phyloP scores from a whole-genome alignment of 2,888 invertebrate genomes.

The Chesias legatella region DNA sequence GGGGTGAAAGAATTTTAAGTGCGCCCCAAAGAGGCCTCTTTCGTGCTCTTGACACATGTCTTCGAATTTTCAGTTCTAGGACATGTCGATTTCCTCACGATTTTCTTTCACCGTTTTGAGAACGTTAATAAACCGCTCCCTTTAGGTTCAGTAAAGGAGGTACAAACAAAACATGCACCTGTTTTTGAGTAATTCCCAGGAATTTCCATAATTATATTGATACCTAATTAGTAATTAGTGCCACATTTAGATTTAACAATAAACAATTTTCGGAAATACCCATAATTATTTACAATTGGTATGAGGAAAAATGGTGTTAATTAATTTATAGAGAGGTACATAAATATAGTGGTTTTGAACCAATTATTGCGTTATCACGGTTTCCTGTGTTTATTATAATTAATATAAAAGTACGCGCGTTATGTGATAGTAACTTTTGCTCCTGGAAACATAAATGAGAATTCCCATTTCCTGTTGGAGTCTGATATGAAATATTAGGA shows the following conservation, averaged over 20 bases:
- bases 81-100: no score
- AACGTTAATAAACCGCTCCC: no score
- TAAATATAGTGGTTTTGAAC: constrained; percentile 31
- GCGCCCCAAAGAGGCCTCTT: no score
- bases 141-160: no score
- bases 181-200: not conserved
- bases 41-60: no score
- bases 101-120: no score
- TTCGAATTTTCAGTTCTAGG: no score
- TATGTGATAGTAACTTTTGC: not conserved
- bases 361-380: constrained; percentile 31
- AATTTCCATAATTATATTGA: not conserved
- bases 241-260: constrained; percentile 4
- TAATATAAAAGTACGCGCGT: constrained; percentile 2
- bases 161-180: no score
- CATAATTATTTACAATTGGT: constrained; percentile 22
- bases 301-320: constrained; percentile 35
- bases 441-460: no score
- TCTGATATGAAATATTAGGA: not conserved
- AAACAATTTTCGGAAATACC: constrained; percentile 28
- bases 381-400: constrained; percentile 31
- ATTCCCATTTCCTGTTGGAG: not conserved
- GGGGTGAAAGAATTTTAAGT: no score
- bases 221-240: constrained; percentile 1
- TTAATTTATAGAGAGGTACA: no score